These are phyloP conservation scores for Himalopsyche tibetana DNA, from an alignment of 2,888 invertebrate genomes.

Conservation along the genomic window DNA sequence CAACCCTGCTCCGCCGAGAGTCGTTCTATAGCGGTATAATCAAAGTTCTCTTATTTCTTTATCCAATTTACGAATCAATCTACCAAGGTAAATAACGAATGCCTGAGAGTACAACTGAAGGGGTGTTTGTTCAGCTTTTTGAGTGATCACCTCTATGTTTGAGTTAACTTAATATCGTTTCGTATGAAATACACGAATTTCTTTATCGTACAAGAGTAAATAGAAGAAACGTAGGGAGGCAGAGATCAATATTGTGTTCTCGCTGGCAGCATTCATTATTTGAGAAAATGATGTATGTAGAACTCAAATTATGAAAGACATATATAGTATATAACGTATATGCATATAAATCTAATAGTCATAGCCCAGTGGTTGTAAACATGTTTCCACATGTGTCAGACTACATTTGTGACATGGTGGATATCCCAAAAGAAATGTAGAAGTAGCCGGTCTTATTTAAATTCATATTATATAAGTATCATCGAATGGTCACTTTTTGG, in stretches of 20 bases:
- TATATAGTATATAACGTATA: no score
- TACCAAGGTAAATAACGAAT: conserved; percentile 42
- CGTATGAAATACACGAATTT: conserved; percentile 40
- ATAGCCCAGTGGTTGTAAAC: no score
- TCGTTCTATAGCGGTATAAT: conserved; percentile 13
- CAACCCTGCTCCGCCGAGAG: conserved; percentile 1
- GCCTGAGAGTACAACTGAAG: conserved; percentile 32
- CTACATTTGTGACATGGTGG: no score
- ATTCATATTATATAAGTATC: no score
- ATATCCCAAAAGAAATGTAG: no score
- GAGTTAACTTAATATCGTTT: conserved; percentile 31
- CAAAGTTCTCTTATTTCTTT: conserved; percentile 42
- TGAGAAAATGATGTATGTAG: background rate
- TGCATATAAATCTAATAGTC: no score
- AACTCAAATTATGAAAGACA: no score
- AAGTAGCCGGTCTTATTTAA: no score
- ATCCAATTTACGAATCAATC: conserved; percentile 43
- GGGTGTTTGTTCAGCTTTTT: conserved; percentile 38
- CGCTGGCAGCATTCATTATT: conserved; percentile 4
- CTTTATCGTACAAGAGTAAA: conserved; percentile 30
- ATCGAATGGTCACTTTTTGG: no score
- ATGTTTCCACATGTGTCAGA: no score
- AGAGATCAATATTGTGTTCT: conserved; percentile 27
- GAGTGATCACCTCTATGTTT: conserved; percentile 40
- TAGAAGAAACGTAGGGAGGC: background rate